Conservation (phyloP, 2,113 vertebrate species). For the Nanger granti region DNA sequence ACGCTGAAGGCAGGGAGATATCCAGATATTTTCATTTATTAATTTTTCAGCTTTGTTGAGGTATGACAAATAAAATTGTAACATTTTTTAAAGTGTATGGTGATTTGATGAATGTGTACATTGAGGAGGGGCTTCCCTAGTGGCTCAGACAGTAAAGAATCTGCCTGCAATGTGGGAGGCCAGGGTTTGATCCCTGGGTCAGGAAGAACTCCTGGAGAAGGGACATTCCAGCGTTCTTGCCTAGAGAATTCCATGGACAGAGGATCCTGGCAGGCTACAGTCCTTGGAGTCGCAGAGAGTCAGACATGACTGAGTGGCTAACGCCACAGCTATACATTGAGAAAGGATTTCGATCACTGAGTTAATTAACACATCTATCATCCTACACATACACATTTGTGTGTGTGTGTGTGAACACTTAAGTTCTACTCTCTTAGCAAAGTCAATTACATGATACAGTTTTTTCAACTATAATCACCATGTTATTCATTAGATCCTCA, state of each 20-base stretch:
- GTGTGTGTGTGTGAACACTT: not conserved
- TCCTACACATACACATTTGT: not conserved
- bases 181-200: not conserved
- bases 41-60: not conserved
- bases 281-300: not conserved
- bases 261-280: not conserved
- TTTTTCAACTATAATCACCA: not conserved
- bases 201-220: not conserved
- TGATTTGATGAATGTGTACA: not conserved
- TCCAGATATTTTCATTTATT: not conserved
- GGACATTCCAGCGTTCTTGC: not conserved
- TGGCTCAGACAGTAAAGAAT: not conserved
- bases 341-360: not conserved
- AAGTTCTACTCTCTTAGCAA: not conserved
- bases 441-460: not conserved
- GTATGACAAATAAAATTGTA: not conserved
- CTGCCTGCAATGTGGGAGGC: not conserved
- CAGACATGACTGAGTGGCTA: not conserved
- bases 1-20: not conserved
- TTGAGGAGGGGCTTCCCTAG: not conserved
- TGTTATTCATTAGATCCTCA: not conserved
- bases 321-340: not conserved
- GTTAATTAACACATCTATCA: not conserved
- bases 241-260: not conserved
- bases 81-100: not conserved